Evolutionary conservation across 2,888 invertebrate species (phyloP), one percentile per base, ranked within the genome.

Genomic region (Mythimna vitellina): DNA sequence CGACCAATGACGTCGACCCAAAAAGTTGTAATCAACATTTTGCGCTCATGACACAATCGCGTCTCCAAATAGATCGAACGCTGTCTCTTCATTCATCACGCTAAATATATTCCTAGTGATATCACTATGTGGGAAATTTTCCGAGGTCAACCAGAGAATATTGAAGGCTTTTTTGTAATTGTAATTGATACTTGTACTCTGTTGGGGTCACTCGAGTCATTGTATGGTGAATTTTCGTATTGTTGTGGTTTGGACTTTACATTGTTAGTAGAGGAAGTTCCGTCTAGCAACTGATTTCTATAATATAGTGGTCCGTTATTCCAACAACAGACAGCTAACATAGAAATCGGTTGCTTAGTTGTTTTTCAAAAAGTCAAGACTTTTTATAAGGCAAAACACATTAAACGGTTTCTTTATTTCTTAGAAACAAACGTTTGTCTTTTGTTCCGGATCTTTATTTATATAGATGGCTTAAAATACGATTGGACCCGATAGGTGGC

Each of bases 91-190:
- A 81, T 82, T 79, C 81, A 82, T 82, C 61, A 65, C 58, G 69
- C 75, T 70, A 81, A 81, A 81, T 81, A 81, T 82, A 82, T 76
- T 65, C 56, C 1, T 70, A 69, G 58, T 82, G 79, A 82, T 82
- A 79, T 82, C 82, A 82, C 58, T 32, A 42, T 60, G 67, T 46
- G 74, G 29, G 66, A 64, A 78, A 65, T 38, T 5, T n/a, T 32
- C 14, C 60, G 65, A 78, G 78, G 75, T 38, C 82, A 61, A 20
- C 46, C 7, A 3, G 20, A 20, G 17, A 46, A 46, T 46, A 20
- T 46, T 54, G 63, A 66, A 54, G 64, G 29, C 32, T 65, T 32
- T 54, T 22, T 63, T 51, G 32, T 20, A 35, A 67, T 74, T 60
- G 62, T 78, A 46, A 79, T 58, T 69, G 51, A 60, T 63, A 66